phyloP scores from a whole-genome alignment of 2,113 vertebrate genomes.

The Notarius lentiginosus region DNA sequence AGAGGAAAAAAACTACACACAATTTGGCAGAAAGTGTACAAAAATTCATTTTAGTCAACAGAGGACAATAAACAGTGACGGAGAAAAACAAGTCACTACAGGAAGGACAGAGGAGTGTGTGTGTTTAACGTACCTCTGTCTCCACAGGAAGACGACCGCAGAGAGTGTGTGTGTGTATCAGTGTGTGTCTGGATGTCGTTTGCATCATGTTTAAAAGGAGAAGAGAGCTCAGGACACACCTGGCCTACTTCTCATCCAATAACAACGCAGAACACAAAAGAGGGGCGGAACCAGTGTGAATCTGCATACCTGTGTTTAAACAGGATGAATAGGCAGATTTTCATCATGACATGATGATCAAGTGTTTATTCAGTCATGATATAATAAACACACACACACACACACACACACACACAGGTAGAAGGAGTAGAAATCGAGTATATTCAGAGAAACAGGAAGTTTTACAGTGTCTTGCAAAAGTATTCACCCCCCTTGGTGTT shows the following conservation, averaged over 20 bases:
- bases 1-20: not conserved
- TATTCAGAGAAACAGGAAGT: not conserved
- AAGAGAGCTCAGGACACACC: not conserved
- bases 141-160: not conserved
- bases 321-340: not conserved
- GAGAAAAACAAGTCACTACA: not conserved
- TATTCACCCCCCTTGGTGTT: too few species aligned
- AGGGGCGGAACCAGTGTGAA: not conserved
- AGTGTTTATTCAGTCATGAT: not conserved
- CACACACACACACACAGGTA: not conserved
- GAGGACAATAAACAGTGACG: not conserved
- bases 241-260: not conserved
- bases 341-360: not conserved
- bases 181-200: not conserved
- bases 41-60: not conserved
- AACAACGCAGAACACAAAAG: not conserved
- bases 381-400: not conserved
- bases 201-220: constrained; percentile 4
- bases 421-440: not conserved
- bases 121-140: not conserved
- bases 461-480: too few species aligned
- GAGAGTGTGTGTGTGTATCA: not conserved
- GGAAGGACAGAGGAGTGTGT: not conserved
- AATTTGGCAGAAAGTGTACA: not conserved
- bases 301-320: not conserved